Percentiles rank a stretch among this genome's conserved stretches.
Conservation (phyloP, 1,140 invertebrate species). For the Macrobrachium nipponense region DNA sequence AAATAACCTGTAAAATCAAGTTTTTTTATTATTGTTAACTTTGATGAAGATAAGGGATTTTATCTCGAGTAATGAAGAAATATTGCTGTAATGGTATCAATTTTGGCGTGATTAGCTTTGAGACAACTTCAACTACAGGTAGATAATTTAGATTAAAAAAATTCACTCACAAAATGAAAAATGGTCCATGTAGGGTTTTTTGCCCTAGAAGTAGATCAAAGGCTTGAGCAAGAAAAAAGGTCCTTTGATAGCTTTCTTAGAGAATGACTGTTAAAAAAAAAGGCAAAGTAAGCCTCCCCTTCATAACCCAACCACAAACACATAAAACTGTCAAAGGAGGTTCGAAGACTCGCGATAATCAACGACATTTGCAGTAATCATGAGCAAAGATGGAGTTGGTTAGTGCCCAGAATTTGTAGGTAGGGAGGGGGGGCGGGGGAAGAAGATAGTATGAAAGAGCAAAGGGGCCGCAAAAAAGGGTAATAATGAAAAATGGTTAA, state of each 20-base stretch:
- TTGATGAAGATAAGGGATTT: no score
- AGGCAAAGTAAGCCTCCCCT: no score
- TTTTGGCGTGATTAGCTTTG: no score
- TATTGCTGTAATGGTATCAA: no score
- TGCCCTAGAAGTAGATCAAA: not conserved
- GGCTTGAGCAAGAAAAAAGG: not conserved
- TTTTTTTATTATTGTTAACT: no score
- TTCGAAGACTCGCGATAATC: conserved; percentile 5
- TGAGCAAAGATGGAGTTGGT: conserved; percentile 4
- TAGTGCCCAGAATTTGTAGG: no score
- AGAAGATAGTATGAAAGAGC: not conserved
- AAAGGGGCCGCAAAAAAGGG: not conserved
- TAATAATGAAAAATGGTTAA: no score
- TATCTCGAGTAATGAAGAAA: no score
- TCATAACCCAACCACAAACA: not conserved
- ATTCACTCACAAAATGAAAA: no score
- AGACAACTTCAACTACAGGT: no score
- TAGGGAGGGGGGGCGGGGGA: not conserved
- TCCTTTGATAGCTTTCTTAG: conserved; percentile 3
- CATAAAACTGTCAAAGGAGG: conserved; percentile 33
- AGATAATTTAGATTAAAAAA: no score
- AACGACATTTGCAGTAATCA: conserved; percentile 15
- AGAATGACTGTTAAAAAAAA: not conserved
- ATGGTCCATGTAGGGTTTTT: not conserved
- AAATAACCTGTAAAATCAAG: no score